Evolutionary conservation across 2,888 invertebrate genomes (phyloP).

Genomic region (Chaitophorus viminalis): DNA sequence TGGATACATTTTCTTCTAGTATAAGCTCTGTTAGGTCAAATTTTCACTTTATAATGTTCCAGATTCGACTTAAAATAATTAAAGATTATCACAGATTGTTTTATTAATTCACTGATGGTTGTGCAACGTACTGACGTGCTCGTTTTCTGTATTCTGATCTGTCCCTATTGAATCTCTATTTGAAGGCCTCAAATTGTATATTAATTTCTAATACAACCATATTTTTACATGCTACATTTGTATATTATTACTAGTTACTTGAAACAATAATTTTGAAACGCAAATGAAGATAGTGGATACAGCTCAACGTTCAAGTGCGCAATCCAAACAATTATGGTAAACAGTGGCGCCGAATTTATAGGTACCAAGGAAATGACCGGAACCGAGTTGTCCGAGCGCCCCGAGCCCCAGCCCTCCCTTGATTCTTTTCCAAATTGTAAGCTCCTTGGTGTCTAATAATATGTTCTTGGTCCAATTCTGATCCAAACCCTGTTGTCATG

Average conservation of each 20-base stretch:
- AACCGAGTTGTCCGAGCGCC: no score
- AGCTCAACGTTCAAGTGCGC: constrained; percentile 78
- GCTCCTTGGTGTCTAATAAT: no score
- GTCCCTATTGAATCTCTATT: constrained; percentile 71
- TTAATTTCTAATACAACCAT: background rate
- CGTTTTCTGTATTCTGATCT: constrained; percentile 80
- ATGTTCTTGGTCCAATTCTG: no score
- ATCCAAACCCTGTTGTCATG: no score
- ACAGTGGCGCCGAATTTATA: no score
- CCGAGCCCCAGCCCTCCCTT: no score
- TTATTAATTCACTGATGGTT: constrained; percentile 74
- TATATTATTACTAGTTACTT: constrained; percentile 64
- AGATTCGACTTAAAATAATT: background rate
- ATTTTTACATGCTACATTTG: no score
- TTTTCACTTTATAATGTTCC: background rate
- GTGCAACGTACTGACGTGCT: constrained; percentile 81
- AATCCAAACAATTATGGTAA: constrained; percentile 69
- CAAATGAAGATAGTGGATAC: constrained; percentile 68
- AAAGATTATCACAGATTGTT: constrained; percentile 62
- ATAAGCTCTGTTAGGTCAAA: constrained; percentile 23
- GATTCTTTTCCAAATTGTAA: no score
- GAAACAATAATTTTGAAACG: constrained; percentile 65
- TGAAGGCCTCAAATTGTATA: constrained; percentile 71
- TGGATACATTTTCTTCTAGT: constrained; percentile 70
- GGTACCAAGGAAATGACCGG: no score